Evolutionary conservation across 2,113 vertebrate genomes (phyloP), one percentile per base, ranked within the genome.

Genomic region (Pedionomus torquatus): DNA sequence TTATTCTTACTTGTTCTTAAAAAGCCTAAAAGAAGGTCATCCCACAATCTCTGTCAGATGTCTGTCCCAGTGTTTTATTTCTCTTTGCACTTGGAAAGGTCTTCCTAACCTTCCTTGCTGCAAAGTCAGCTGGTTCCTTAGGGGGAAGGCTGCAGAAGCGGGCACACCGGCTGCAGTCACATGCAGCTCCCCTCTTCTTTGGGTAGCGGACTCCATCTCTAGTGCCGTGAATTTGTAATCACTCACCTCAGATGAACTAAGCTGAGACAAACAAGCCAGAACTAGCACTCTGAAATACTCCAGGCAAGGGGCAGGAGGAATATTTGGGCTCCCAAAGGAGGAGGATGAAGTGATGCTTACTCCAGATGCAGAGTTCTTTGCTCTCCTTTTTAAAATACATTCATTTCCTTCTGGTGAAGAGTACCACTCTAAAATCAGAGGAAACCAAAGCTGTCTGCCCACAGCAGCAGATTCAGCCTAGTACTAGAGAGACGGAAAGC

Each of bases 61-160:
- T 37, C 31, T 69, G 66, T 65, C 41, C 64, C 46, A 41, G 39
- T 46, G 78, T 54, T 91, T 94, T 68, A 76, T 69, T 85, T 52
- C 65, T 91, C 30, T 89, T 91, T 74, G 87, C 31, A 44, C 78
- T 83, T 77, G 63, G 39, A 90, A 95, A 94, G 93, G 82, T 91
- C 85, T 95, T 88, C 78, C 66, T 91, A 94, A 96, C 87, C 93
- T 96, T 95, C 41, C 46, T 49, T 96, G 91, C 96, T 93, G 95
- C 96, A 96, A 95, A 94, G 95, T 93, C 94, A 95, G 41, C 75
- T 74, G 66, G 41, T 69, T 95, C 87, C 82, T 95, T 57, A 72
- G 92, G 95, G 86, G 74, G 41, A 65, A 79, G 61, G 57, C 86
- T 95, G 96, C 94, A 89, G 94, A 91, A 92, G 69, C 7, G 0